phyloP scores from a whole-genome alignment of 2,113 vertebrate genomes.

The Nothoprocta perdicaria region DNA sequence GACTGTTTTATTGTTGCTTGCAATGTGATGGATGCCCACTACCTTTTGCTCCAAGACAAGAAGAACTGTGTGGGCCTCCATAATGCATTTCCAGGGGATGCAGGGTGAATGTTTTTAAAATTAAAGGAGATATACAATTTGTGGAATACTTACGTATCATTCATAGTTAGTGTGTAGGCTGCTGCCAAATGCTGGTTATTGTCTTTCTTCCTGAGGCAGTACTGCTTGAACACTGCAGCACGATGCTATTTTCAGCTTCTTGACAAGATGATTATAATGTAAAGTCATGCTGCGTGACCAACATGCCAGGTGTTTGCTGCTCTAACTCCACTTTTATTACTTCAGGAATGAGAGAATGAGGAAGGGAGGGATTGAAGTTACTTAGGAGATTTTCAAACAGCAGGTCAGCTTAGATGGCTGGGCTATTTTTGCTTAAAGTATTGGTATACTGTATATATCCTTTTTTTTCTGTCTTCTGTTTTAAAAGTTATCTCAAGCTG shows the following conservation, averaged over 20 bases:
- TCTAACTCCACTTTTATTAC: conserved; percentile 67
- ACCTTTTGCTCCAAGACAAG: background rate
- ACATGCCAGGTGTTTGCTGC: conserved; percentile 73
- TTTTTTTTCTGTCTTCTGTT: background rate
- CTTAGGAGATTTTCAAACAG: conserved; percentile 58
- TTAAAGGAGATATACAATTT: conserved; percentile 48
- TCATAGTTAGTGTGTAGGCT: conserved; percentile 57
- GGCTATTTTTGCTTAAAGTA: conserved; percentile 26
- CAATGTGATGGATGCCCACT: background rate
- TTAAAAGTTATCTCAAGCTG: background rate
- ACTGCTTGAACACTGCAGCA: conserved; percentile 40
- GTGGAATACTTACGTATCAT: conserved; percentile 47
- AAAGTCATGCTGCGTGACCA: conserved; percentile 73
- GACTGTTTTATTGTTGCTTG: background rate
- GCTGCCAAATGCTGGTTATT: conserved; percentile 71
- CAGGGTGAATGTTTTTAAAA: conserved; percentile 26
- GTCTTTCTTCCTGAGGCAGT: conserved; percentile 71
- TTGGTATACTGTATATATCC: background rate
- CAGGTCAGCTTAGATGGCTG: conserved; percentile 42
- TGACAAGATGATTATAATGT: conserved; percentile 75
- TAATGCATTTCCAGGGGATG: conserved; percentile 23
- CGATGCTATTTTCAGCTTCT: conserved; percentile 72
- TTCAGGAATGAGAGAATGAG: conserved; percentile 56
- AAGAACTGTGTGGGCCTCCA: background rate
- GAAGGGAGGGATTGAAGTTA: conserved; percentile 2